Evolutionary conservation across 2,888 invertebrate species (phyloP).

Genomic region (Macaria liturata): DNA sequence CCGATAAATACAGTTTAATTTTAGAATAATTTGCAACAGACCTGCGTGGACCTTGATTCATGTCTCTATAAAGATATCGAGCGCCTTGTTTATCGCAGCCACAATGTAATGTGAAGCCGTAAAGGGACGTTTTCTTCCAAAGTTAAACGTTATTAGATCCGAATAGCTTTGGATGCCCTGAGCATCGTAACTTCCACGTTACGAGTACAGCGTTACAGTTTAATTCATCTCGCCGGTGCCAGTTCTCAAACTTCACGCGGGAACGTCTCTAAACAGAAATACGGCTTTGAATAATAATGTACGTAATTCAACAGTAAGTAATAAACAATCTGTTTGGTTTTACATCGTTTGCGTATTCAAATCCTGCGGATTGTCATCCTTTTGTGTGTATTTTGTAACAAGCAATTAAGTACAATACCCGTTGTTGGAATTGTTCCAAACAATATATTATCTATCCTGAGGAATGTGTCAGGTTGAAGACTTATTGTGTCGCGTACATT

Average conservation of each 20-base stretch:
- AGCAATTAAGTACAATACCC: slow-evolving; percentile 12
- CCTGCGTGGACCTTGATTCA: slow-evolving; percentile 54
- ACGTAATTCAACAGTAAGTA: not conserved
- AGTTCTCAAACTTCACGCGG: not conserved
- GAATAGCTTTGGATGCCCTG: slow-evolving; percentile 31
- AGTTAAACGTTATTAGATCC: slow-evolving; percentile 40
- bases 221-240: slow-evolving; percentile 6
- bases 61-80: slow-evolving; percentile 55
- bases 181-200: slow-evolving; percentile 27
- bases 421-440: slow-evolving; percentile 14
- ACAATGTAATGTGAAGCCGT: slow-evolving; percentile 49
- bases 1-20: slow-evolving; percentile 68
- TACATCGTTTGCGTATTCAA: slow-evolving; percentile 3
- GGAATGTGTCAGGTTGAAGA: slow-evolving; percentile 10
- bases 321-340: slow-evolving; percentile 4
- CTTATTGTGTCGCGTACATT: slow-evolving; percentile 12
- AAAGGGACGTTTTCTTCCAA: slow-evolving; percentile 39
- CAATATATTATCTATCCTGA: slow-evolving; percentile 10
- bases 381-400: slow-evolving; percentile 16
- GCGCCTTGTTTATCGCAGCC: slow-evolving; percentile 54
- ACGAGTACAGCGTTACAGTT: slow-evolving; percentile 11
- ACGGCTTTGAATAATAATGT: not conserved
- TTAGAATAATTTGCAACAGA: slow-evolving; percentile 69
- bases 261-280: not conserved
- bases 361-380: slow-evolving; percentile 11